phyloP scores from a whole-genome alignment of 1,140 invertebrate species.

The Conus ventricosus region DNA sequence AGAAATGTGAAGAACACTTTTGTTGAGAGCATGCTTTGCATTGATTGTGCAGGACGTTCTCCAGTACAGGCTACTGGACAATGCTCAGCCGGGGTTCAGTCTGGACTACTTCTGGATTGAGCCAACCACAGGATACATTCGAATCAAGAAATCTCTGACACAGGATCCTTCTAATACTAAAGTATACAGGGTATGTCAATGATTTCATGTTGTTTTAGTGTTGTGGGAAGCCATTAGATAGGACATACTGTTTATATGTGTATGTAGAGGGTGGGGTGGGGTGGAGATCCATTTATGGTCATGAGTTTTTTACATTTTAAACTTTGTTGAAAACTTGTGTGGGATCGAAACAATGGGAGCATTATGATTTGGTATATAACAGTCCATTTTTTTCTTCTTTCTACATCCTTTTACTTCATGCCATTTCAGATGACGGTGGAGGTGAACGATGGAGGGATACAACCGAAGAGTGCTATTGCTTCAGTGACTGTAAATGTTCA shows the following conservation, averaged over 20 bases:
- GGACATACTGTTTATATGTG: too few species aligned
- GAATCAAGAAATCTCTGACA: conserved; percentile 35
- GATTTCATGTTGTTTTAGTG: neutral
- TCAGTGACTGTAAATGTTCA: conserved; percentile 48
- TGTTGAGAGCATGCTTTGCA: neutral
- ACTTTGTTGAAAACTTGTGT: too few species aligned
- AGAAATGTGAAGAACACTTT: too few species aligned
- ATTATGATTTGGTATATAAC: too few species aligned
- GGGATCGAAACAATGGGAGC: too few species aligned
- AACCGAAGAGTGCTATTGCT: conserved; percentile 78
- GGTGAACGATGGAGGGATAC: conserved; percentile 43
- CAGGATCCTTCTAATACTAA: conserved; percentile 14
- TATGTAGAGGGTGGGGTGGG: too few species aligned
- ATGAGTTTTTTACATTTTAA: too few species aligned
- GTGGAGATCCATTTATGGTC: too few species aligned
- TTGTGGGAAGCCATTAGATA: too few species aligned
- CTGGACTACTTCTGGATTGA: conserved; percentile 52
- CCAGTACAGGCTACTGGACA: conserved; percentile 41
- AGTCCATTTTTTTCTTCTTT: neutral
- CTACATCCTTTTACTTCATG: neutral
- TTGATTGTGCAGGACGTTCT: conserved; percentile 38
- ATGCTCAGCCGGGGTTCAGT: conserved; percentile 8
- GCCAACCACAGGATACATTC: conserved; percentile 44
- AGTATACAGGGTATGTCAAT: conserved; percentile 39
- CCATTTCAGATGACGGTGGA: conserved; percentile 46